Evolutionary conservation across 2,113 vertebrate genomes (phyloP).

Genomic region (Pituophis catenifer): DNA sequence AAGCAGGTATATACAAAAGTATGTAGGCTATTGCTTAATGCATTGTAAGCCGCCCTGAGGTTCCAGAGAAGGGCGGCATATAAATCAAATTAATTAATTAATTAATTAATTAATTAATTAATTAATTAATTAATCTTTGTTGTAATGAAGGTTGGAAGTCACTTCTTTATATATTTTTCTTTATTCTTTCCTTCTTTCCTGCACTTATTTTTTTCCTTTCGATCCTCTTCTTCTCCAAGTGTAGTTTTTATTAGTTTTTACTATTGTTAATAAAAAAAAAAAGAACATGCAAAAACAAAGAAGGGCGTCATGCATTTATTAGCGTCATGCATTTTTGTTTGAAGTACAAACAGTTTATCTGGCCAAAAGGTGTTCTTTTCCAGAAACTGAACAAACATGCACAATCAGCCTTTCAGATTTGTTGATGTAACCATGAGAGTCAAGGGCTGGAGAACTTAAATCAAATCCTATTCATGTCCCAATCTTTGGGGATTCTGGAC

Average conservation of each 20-base stretch:
- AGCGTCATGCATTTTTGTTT: background rate
- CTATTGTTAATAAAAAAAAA: background rate
- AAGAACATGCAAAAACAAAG: background rate
- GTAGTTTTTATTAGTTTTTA: background rate
- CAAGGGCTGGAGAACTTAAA: background rate
- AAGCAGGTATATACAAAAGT: too few relatives aligned
- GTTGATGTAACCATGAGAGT: background rate
- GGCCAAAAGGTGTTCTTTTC: constrained; percentile 16
- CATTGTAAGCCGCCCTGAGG: too few relatives aligned
- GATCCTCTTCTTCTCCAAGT: background rate
- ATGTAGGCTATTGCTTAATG: too few relatives aligned
- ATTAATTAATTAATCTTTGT: background rate
- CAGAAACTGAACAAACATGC: background rate
- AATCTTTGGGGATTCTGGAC: background rate
- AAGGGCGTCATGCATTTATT: background rate
- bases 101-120: too few relatives aligned
- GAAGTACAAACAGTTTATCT: background rate
- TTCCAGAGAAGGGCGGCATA: too few relatives aligned
- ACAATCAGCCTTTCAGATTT: background rate
- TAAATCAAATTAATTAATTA: too few relatives aligned
- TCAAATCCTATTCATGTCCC: background rate
- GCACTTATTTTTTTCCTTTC: background rate
- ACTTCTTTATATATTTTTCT: background rate
- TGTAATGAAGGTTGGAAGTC: background rate
- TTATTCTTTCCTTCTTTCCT: background rate